Evolutionary conservation across 2,113 vertebrate genomes (phyloP).

Genomic region (Pampusana beccarii): DNA sequence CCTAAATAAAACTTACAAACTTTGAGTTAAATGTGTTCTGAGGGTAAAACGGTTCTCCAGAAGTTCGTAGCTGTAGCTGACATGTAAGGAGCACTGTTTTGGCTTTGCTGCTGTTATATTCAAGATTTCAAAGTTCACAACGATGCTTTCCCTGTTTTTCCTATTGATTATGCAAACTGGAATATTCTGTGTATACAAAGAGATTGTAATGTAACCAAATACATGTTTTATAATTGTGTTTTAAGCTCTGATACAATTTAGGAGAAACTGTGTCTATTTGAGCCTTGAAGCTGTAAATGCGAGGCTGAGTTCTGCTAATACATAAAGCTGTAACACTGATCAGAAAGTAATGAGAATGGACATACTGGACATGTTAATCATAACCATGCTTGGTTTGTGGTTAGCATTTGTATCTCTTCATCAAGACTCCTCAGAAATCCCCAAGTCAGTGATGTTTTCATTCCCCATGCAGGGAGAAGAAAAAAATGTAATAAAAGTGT

Average conservation of each 20-base stretch:
- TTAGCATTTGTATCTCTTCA: not conserved
- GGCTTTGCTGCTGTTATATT: not conserved
- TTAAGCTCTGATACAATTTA: conserved; percentile 7
- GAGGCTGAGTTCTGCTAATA: not conserved
- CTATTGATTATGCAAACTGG: conserved; percentile 5
- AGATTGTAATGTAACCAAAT: conserved; percentile 10
- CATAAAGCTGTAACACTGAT: not conserved
- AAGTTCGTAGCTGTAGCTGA: not conserved
- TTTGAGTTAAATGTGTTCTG: not conserved
- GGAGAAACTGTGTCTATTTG: not conserved
- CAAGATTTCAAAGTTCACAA: not conserved
- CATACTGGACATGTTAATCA: not conserved
- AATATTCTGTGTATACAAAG: not conserved
- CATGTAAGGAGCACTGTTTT: not conserved
- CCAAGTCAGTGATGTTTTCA: not conserved
- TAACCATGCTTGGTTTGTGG: not conserved
- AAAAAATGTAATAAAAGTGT: not conserved
- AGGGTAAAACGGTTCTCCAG: not conserved
- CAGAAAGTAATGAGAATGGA: not conserved
- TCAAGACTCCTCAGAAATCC: not conserved
- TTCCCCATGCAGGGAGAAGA: not conserved
- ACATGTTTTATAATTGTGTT: not conserved
- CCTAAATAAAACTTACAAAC: not conserved
- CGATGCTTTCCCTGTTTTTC: not conserved
- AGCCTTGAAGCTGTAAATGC: not conserved